Evolutionary conservation across 2,113 vertebrate genomes (phyloP).

Genomic region (Piliocolobus tephrosceles): DNA sequence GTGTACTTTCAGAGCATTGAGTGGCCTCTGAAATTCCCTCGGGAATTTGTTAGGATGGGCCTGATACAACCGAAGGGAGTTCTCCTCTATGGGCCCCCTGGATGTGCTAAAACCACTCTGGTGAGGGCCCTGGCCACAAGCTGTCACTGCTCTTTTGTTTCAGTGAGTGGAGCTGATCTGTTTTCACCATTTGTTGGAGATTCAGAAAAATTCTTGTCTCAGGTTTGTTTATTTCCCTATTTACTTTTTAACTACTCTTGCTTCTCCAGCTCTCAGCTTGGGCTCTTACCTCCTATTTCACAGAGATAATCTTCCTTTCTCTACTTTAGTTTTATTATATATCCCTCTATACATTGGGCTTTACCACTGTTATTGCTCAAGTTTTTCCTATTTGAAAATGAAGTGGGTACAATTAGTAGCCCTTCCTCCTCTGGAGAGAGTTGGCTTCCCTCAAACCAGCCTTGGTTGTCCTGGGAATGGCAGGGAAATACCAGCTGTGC

Average conservation of each 20-base stretch:
- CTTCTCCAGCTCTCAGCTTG: neutral
- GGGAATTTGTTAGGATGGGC: conserved; percentile 92
- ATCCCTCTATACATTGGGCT: neutral
- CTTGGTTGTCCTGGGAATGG: neutral
- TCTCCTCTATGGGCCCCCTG: conserved; percentile 94
- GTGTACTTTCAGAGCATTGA: conserved; percentile 89
- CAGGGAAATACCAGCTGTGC: neutral
- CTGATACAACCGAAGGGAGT: conserved; percentile 90
- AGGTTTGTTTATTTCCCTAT: conserved; percentile 84
- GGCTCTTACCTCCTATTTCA: neutral
- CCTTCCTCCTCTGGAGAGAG: neutral
- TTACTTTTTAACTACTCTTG: neutral
- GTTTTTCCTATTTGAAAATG: neutral
- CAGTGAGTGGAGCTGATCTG: conserved; percentile 93
- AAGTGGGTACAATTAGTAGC: neutral
- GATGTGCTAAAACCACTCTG: conserved; percentile 95
- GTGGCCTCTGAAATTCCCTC: conserved; percentile 94
- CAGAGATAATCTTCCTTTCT: neutral
- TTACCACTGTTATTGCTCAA: neutral
- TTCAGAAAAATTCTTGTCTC: conserved; percentile 93
- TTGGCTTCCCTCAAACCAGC: neutral
- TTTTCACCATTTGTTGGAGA: conserved; percentile 96
- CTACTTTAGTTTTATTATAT: neutral
- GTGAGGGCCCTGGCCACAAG: conserved; percentile 91
- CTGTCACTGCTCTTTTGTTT: conserved; percentile 91